Base-by-base conservation (phyloP, 2,888 invertebrate species). In the Campopleginae sp. region DNA sequence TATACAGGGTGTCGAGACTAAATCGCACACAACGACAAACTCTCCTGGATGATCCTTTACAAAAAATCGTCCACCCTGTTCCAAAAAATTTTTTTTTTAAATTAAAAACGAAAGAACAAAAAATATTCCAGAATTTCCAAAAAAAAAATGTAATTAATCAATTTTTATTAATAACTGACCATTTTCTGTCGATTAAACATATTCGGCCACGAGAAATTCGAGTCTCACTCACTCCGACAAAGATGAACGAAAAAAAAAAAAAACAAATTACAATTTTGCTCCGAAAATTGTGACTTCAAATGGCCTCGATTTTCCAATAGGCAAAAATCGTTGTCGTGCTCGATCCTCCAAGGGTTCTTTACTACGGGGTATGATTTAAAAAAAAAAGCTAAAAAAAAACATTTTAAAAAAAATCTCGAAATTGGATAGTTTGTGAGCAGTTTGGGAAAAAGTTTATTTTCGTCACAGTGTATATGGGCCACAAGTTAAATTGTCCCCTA, bases 401-500 rank as follows among this genome's bases (percentile, higher is more conserved):
- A 1, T 0, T 1, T 7, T 23, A 23, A 54, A 23, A 54, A 23
- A 54, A 54, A 10, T 7, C 0, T 10, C 12, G 23, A 54, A 54
- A 51, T 51, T 51, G 10, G 7, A 54, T 19, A 1, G 8, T 31
- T 4, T 63, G 4, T 4, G 44, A 27, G 3, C 27, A 3, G 12
- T 33, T 48, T 51, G 17, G 17, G 6, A 8, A 38, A 51, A 6
- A n/a, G 17, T 72, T 38, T 38, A 42, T 77, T 76, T 75, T 51
- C 42, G 70, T 79, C 87, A 87, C 87, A 84, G 48, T 82, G 80
- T 87, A 86, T 48, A 82, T 82, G 42, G 68, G 68, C 58, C 54
- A 10, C 23, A 61, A 76, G 84, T 80, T 80, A 86, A 86, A 88
- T 88, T 86, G 88, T 88, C 86, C 87, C 81, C 82, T 72, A 68